These are phyloP conservation scores for Branchipolynoe longqiensis DNA, from an alignment of 2,888 invertebrate genomes.

Conservation along the genomic window DNA sequence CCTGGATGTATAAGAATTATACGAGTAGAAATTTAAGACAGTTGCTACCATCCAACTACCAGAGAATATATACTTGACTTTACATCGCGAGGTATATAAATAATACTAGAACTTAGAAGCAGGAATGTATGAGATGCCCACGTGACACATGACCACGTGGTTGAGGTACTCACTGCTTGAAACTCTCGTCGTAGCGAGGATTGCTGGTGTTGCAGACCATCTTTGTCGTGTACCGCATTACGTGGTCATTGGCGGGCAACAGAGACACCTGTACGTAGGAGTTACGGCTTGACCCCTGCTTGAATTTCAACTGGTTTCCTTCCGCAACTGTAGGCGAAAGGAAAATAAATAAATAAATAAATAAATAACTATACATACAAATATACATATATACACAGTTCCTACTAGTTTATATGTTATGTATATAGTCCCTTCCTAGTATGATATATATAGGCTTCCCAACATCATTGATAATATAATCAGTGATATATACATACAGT, in stretches of 20 bases:
- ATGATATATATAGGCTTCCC: no score
- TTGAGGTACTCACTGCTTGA: constrained; percentile 41
- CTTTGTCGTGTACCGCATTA: constrained; percentile 45
- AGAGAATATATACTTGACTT: no score
- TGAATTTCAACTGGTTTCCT: constrained; percentile 43
- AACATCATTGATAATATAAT: no score
- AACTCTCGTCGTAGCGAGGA: constrained; percentile 37
- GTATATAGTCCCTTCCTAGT: no score
- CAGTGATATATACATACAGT: no score
- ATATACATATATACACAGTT: no score
- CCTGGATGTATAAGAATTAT: no score
- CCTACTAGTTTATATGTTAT: no score
- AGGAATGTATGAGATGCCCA: neutral
- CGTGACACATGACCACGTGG: no score
- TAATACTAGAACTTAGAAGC: neutral
- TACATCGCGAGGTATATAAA: neutral
- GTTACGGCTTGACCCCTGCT: constrained; percentile 32
- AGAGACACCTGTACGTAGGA: constrained; percentile 42
- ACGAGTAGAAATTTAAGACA: no score
- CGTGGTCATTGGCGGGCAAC: neutral
- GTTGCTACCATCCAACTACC: no score
- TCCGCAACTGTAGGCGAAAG: constrained; percentile 14
- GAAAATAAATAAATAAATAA: neutral
- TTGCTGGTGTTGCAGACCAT: constrained; percentile 29
- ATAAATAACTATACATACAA: no score